Base-by-base conservation (phyloP, 2,888 invertebrate genomes). In the Zygothrica quintamaculata region DNA sequence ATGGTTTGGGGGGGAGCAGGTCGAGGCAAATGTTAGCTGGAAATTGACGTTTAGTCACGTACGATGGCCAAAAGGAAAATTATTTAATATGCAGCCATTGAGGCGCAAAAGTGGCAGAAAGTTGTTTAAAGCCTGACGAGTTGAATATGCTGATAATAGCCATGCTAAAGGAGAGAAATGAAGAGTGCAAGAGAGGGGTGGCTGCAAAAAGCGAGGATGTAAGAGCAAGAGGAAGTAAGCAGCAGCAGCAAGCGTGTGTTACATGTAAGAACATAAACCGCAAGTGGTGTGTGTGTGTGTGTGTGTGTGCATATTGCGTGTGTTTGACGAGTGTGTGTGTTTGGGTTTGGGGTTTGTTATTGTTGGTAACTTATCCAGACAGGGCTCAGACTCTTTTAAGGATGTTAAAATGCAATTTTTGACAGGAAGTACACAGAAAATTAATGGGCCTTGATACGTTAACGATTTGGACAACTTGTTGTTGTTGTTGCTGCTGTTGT, bases 11-110 rank as follows among this genome's bases (percentile, higher is more conserved):
- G 26, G 46, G 43, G 44, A 13, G 34, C 12, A 16, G 34, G 34
- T 3, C 3, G 18, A 5, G 5, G 3, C 18, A 34, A 51, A 34
- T 50, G 50, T 31, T 40, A 48, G 42, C 66, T 66, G 65, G 61
- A 78, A 82, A 85, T 77, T 69, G 84, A 79, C 86, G 80, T 87
- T 84, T 86, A 84, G 88, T 82, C 84, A 84, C 84, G 84, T 87
- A 87, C 82, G 58, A 57, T 71, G 61, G 65, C 70, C 71, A 65
- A 72, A 72, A 73, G 84, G 64, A 74, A 70, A 82, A 82, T 82
- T 71, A 73, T 87, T 87, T 84, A 87, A 86, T 87, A 85, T 87
- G 78, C 87, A 76, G 53, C 34, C 58, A 58, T 37, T 43, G 71
- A 71, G 74, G 65, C 75, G 51, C 56, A 74, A 57, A 86, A 80